Base-by-base conservation (phyloP, 2,888 invertebrate genomes). In the Eupithecia tripunctaria region DNA sequence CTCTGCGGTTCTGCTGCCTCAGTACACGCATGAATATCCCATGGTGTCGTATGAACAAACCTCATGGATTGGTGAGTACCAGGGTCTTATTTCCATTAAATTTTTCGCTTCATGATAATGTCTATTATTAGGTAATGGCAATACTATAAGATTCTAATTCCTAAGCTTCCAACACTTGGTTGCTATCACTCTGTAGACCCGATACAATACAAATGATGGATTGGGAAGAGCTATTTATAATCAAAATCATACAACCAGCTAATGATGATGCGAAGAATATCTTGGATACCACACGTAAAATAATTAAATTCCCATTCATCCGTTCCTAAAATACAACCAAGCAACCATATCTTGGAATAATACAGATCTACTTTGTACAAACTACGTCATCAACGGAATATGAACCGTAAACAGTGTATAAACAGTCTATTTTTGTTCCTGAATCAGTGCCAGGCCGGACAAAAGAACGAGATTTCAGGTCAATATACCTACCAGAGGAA, bases 1-100 rank as follows among this genome's bases (percentile, higher is more conserved):
- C 92, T 97, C 97, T 62, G 97, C 97, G 1, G 96, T 97, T 41
- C 94, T 97, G 82, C 92, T 97, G 77, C 97, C 97, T 69, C 96
- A 96, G 90, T 95, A 97, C 78, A 90, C 95, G 68, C 91, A 88
- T 47, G 94, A 95, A 73, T 89, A 95, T 69, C 93, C 95, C 0
- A 85, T 90, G 15, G 94, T 96, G 77, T 95, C 96, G 7, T 91
- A 95, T 59, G 96, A 96, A 76, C 95, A 96, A 88, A 95, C 95
- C 63, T 97, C 97, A 72, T 97, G 97, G 97, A 95, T 97, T 76
- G 96, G 96, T 96, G 85, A 95, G 94, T 74, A 25, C 25, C 12
- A 56, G 2, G 2, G 5, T 56, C 56, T 56, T 25, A 36, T n/a
- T n/a, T 21, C n/a, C 10, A 51, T 10, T n/a, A 7, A 47, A n/a